phyloP scores from a whole-genome alignment of 2,113 vertebrate genomes.

The Muscicapa adusta region DNA sequence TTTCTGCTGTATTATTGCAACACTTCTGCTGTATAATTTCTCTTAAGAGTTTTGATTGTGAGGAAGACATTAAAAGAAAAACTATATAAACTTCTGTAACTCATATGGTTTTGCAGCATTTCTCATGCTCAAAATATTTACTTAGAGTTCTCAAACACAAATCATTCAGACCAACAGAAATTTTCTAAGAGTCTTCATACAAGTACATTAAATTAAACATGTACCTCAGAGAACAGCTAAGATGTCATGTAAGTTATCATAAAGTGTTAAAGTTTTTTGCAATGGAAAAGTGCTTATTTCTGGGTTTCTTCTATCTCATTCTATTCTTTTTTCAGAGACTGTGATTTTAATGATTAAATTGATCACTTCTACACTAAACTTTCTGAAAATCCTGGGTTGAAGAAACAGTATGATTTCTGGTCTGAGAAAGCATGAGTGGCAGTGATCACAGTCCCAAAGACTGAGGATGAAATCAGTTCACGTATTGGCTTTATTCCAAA shows the following conservation, averaged over 20 bases:
- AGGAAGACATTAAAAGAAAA: not conserved
- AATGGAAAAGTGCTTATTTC: not conserved
- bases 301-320: not conserved
- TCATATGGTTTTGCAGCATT: not conserved
- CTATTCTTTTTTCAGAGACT: not conserved
- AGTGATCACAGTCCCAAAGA: not conserved
- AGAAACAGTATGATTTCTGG: not conserved
- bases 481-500: not conserved
- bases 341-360: not conserved
- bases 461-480: not conserved
- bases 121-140: not conserved
- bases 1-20: not conserved
- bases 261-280: not conserved
- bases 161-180: not conserved
- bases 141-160: not conserved
- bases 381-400: not conserved
- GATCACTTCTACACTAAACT: not conserved
- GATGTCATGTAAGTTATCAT: not conserved
- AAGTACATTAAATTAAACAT: not conserved
- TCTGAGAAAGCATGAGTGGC: not conserved
- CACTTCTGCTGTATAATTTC: not conserved
- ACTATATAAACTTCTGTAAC: not conserved
- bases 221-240: not conserved
- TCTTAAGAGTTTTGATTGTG: not conserved
- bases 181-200: not conserved